Base-by-base conservation (phyloP, 2,888 invertebrate genomes). In the Tromatobia lineatoria region DNA sequence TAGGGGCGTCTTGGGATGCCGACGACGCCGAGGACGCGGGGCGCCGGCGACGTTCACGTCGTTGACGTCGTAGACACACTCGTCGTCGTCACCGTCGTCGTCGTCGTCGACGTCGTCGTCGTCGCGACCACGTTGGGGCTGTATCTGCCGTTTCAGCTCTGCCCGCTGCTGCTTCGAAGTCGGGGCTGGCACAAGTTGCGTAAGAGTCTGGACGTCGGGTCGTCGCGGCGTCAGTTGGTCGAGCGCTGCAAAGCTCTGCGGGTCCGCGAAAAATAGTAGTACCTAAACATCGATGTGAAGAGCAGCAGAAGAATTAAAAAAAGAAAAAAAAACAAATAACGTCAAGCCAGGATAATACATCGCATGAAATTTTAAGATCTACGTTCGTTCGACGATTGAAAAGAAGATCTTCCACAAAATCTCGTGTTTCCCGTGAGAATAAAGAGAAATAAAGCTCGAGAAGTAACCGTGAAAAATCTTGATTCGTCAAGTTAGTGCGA, bases 131-230 rank as follows among this genome's bases (percentile, higher is more conserved):
- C 23, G 80, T 71, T 64, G 83, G 80, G 83, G 83, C 83, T 83
- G 80, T 80, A 80, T 77, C 73, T 73, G 18, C 66, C 64, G 78
- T 34, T 47, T 38, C 61, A 25, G 67, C 45, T 85, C 73, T 78
- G 75, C 79, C 75, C 77, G 86, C 84, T 81, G 78, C n/a, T 82
- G 84, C 82, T 73, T 78, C 77, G 69, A 79, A 54, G 81, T 80
- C 83, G 87, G 78, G 83, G 87, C 82, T 86, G 80, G 67, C 61
- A 77, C 86, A 85, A 88, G 89, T 92, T 92, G 92, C 91, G 91
- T 92, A 92, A 92, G 88, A 91, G 88, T 89, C 89, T 89, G 89
- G 91, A 92, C 89, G 91, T 88, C 89, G 89, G 88, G 87, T 86
- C 90, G 89, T 89, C 89, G 90, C 85, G 89, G 89, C 91, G 91